Percentiles rank a stretch among this genome's conserved stretches.
Evolutionary conservation across 2,113 vertebrate species (phyloP).

Genomic region (Plestiodon gilberti): DNA sequence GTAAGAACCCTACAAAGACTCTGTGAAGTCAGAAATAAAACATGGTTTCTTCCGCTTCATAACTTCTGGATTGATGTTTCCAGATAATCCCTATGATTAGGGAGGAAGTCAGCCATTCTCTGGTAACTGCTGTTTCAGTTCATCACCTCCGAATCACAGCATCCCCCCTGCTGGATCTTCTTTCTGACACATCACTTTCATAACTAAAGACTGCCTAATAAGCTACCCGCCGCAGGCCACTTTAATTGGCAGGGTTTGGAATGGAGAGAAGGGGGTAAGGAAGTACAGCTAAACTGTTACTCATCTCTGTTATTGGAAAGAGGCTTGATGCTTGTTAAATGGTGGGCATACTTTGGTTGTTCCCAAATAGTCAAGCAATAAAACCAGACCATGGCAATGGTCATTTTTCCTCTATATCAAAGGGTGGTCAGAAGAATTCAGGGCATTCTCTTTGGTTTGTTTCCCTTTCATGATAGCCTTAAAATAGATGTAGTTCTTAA

Average conservation of each 20-base stretch:
- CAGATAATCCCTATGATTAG: background rate
- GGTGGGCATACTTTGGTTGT: background rate
- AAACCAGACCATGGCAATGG: background rate
- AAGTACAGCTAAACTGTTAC: background rate
- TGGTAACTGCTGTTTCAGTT: conserved; percentile 4
- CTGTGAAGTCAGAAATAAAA: background rate
- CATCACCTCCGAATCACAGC: conserved; percentile 4
- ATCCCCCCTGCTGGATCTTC: conserved; percentile 6
- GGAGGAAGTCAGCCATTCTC: background rate
- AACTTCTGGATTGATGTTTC: conserved; percentile 10
- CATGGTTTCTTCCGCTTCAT: background rate
- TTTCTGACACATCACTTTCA: background rate
- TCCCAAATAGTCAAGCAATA: background rate
- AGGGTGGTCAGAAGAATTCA: background rate
- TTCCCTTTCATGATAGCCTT: background rate
- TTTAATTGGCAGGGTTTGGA: conserved; percentile 15
- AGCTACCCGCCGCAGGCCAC: background rate
- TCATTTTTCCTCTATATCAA: background rate
- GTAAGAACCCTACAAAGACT: background rate
- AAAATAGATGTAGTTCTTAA: too few relatives aligned
- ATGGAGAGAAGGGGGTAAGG: background rate
- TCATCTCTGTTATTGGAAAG: background rate
- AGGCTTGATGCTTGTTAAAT: background rate
- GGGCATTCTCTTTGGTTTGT: background rate
- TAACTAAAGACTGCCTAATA: conserved; percentile 20